Percentiles rank a stretch among this genome's conserved stretches.
Conservation (phyloP, 2,888 invertebrate genomes). For the Tipula helvola region DNA sequence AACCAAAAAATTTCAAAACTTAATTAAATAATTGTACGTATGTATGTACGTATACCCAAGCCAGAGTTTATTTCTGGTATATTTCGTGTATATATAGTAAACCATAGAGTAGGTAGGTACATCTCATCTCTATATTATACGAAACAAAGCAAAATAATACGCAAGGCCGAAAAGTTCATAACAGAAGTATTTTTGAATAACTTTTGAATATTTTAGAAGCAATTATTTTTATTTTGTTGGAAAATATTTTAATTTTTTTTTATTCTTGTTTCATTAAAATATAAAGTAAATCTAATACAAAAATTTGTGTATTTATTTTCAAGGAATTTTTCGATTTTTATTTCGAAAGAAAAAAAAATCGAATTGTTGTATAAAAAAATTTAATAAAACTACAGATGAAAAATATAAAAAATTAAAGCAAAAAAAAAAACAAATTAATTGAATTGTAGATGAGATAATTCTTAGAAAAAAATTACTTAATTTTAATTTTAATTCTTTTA, state of each 20-base stretch:
- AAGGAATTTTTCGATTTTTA: not conserved
- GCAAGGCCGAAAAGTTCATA: not conserved
- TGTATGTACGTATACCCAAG: not conserved
- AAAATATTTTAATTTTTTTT: not conserved
- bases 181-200: not conserved
- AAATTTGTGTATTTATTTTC: not conserved
- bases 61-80: not conserved
- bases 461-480: not conserved
- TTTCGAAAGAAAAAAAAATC: not conserved
- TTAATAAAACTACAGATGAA: not conserved
- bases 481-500: not conserved
- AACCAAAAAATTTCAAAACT: not conserved
- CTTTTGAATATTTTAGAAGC: not conserved
- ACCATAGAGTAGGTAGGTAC: not conserved
- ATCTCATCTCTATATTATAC: not conserved
- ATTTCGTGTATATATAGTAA: not conserved
- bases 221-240: not conserved
- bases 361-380: not conserved
- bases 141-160: not conserved
- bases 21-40: not conserved
- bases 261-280: not conserved
- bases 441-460: not conserved
- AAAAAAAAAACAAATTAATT: not conserved
- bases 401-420: not conserved
- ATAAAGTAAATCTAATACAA: not conserved